Evolutionary conservation across 2,888 invertebrate species (phyloP).

Genomic region (Euplexia lucipara): DNA sequence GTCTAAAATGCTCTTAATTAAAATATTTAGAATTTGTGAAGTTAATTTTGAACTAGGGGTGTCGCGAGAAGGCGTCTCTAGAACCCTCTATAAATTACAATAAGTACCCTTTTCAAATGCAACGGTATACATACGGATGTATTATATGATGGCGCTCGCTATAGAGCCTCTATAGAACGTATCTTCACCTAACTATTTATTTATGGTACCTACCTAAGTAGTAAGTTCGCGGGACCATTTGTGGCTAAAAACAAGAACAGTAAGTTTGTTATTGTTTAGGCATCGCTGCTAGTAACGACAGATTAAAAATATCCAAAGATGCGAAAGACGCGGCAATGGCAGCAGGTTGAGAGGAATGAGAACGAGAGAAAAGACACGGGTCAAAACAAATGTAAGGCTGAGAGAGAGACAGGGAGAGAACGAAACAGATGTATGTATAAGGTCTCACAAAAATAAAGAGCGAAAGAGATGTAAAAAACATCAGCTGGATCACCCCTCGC

Average conservation of each 20-base stretch:
- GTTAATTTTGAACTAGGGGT: conserved; percentile 38
- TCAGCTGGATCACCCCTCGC: conserved; percentile 31
- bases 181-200: conserved; percentile 12
- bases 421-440: conserved; percentile 19
- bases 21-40: conserved; percentile 33
- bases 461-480: conserved; percentile 32
- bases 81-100: conserved; percentile 50
- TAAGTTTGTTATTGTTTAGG: background rate
- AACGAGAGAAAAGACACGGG: background rate
- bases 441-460: conserved; percentile 5
- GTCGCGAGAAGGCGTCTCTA: conserved; percentile 47
- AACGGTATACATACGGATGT: conserved; percentile 14
- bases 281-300: background rate
- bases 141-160: conserved; percentile 1
- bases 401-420: conserved; percentile 8
- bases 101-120: conserved; percentile 49
- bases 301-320: conserved; percentile 4
- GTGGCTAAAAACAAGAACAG: conserved; percentile 1
- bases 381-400: background rate
- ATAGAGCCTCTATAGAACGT: conserved; percentile 19
- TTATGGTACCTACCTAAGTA: too few species aligned
- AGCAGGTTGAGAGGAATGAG: background rate
- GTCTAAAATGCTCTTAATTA: conserved; percentile 25
- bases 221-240: conserved; percentile 7
- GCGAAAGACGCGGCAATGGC: background rate